phyloP scores from a whole-genome alignment of 2,888 invertebrate species.

The Acrobasis suavella region DNA sequence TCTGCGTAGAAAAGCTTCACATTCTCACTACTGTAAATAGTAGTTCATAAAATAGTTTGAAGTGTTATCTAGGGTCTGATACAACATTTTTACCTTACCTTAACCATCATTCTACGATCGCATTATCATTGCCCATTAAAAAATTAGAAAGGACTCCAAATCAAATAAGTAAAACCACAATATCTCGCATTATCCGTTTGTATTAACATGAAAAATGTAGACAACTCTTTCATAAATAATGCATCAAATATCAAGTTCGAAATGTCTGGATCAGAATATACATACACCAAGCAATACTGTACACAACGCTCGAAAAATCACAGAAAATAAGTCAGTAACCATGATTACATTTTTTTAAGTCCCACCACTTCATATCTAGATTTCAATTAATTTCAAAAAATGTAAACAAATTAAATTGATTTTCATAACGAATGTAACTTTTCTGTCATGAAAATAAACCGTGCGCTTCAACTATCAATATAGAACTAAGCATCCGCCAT shows the following conservation, averaged over 20 bases:
- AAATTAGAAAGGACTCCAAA: too few species aligned
- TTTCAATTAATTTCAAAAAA: background rate
- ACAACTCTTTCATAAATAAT: constrained; percentile 50
- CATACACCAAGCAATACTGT: constrained; percentile 30
- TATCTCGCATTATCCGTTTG: constrained; percentile 47
- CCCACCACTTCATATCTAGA: background rate
- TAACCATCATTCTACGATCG: too few species aligned
- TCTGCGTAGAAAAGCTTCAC: too few species aligned
- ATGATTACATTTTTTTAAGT: constrained; percentile 5
- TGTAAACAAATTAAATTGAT: background rate
- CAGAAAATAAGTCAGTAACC: constrained; percentile 4
- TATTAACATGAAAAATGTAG: constrained; percentile 59
- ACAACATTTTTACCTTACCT: too few species aligned
- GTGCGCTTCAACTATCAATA: too few species aligned
- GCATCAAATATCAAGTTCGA: constrained; percentile 38
- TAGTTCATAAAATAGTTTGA: too few species aligned
- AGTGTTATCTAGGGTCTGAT: too few species aligned
- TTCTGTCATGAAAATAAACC: background rate
- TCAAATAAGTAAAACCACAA: constrained; percentile 41
- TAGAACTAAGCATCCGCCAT: too few species aligned
- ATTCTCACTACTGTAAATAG: too few species aligned
- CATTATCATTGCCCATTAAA: too few species aligned
- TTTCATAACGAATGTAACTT: background rate
- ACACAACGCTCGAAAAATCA: constrained; percentile 9
- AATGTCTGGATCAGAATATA: constrained; percentile 35